These are phyloP conservation scores for Papilio aristodemus DNA, from an alignment of 1,140 invertebrate species.

Conservation along the genomic window DNA sequence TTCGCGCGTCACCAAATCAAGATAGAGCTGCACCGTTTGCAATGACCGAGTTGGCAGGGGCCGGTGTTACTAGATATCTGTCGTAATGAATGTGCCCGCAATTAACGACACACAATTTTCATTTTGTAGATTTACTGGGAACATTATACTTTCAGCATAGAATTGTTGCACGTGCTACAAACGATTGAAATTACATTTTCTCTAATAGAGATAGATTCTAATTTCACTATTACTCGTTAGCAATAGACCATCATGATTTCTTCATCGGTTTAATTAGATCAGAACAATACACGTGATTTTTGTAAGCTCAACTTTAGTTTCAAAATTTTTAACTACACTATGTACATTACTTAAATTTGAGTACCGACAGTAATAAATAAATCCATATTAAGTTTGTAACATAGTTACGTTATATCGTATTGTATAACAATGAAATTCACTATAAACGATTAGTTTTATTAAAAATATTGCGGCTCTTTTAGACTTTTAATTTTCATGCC, in stretches of 20 bases:
- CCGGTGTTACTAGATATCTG: slow-evolving; percentile 43
- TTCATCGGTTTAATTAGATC: slow-evolving; percentile 27
- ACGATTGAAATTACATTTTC: slow-evolving; percentile 49
- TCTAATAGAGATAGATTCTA: slow-evolving; percentile 37
- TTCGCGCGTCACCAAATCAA: slow-evolving; percentile 33
- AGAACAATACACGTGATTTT: slow-evolving; percentile 4
- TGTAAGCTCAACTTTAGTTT: background rate
- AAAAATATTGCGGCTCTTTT: too few species aligned
- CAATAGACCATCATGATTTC: slow-evolving; percentile 37
- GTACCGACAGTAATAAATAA: background rate
- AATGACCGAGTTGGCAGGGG: slow-evolving; percentile 62
- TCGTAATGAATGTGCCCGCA: slow-evolving; percentile 52
- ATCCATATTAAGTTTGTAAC: background rate
- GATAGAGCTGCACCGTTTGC: slow-evolving; percentile 49
- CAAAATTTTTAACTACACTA: too few species aligned
- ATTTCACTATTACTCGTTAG: slow-evolving; percentile 38
- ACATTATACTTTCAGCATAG: slow-evolving; percentile 44
- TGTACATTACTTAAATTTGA: background rate
- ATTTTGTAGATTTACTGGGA: slow-evolving; percentile 55
- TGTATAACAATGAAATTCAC: background rate
- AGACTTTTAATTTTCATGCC: background rate
- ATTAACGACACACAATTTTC: slow-evolving; percentile 56
- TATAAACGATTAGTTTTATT: too few species aligned
- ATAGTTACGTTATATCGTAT: slow-evolving; percentile 5
- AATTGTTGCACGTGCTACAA: slow-evolving; percentile 43